Evolutionary conservation across 2,797 vertebrate genomes (phyloP).

Genomic region (Chaetophractus vellerosus): DNA sequence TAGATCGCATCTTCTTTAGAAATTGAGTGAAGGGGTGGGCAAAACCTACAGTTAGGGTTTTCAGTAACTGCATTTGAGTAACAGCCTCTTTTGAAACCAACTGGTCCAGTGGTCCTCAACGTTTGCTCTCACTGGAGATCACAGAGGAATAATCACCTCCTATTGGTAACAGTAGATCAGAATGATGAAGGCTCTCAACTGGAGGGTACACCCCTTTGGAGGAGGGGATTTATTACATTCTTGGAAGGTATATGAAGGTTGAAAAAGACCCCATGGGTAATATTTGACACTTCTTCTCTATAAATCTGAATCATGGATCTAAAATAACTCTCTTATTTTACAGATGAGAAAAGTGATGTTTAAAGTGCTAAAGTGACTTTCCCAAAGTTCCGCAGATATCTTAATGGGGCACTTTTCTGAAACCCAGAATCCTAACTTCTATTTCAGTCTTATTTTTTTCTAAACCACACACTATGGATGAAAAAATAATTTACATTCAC

Average conservation of each 20-base stretch:
- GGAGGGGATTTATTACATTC: slow-evolving; percentile 4
- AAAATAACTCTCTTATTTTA: slow-evolving; percentile 40
- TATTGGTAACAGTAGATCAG: not conserved
- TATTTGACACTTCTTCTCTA: not conserved
- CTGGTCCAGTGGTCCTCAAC: not conserved
- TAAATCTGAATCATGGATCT: not conserved
- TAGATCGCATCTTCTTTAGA: not conserved
- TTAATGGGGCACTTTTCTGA: not conserved
- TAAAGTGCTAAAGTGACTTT: not conserved
- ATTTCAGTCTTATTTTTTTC: slow-evolving; percentile 4
- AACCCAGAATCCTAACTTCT: not conserved
- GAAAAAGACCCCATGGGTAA: not conserved
- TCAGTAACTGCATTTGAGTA: not conserved
- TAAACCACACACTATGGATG: not conserved
- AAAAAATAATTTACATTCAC: not conserved
- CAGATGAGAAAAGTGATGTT: not conserved
- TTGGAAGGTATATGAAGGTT: not conserved
- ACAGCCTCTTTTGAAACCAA: not conserved
- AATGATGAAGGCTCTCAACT: not conserved
- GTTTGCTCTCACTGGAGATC: not conserved
- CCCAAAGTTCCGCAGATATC: not conserved
- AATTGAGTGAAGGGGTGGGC: not conserved
- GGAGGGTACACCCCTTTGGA: not conserved
- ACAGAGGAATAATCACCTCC: not conserved
- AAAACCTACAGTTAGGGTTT: not conserved